Base-by-base conservation (phyloP, 2,888 invertebrate species). In the Drosophila siamana region DNA sequence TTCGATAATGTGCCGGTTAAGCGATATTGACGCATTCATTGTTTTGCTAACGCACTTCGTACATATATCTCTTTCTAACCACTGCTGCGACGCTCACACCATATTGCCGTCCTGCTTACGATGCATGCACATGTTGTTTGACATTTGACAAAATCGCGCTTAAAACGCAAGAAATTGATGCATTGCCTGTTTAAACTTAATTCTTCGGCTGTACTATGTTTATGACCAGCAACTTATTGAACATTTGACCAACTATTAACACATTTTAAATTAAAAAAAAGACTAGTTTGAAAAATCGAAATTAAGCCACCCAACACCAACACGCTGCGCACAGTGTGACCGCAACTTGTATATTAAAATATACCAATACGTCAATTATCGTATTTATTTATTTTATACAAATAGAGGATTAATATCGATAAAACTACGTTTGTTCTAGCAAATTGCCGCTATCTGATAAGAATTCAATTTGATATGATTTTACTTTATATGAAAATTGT, bases 21-120 rank as follows among this genome's bases (percentile, higher is more conserved):
- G 52, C 74, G 51, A 56, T 62, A n/a, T 41, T 68, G 41, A 63
- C 55, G 61, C 69, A 40, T 79, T 76, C 63, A 73, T 79, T 85
- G 85, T 85, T 85, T 85, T 85, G 85, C 85, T 89, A 71, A 57
- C 62, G 57, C 63, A 51, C 56, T 85, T 89, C 85, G 82, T 74
- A 65, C 40, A 54, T 28, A 2, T 3, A 19, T 64, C 62, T 66
- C 62, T 60, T 47, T 80, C 50, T 55, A 24, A 38, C 61, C 9
- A 15, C 46, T n/a, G 50, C 44, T 16, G 26, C 11, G 26, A 40
- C 36, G 44, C 24, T 65, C 47, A 54, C 40, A 47, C 15, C 1
- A 26, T 52, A 9, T 41, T 60, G 60, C 56, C 52, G 8, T 72
- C 69, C 38, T 26, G 28, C 54, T 76, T 47, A 13, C 46, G 22